Percentiles rank a stretch among this genome's conserved stretches.
Conservation (phyloP, 2,113 vertebrate species). For the rabbit (Oryctolagus cuniculus) region mOryCun1.1 NC_091440.1:67554501-67555000, state of each 20-base stretch:
- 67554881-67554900: background rate
- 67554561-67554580: background rate
- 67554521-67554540: background rate
- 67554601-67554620: background rate
- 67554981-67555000: background rate
- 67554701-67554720: background rate
- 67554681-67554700: background rate
- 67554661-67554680: background rate
- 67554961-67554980: background rate
- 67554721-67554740: background rate
- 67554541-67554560: background rate
- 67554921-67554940: background rate
- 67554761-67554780: background rate
- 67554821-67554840: background rate
- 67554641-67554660: background rate
- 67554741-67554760: background rate
- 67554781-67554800: background rate
- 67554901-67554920: background rate
- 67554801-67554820: background rate
- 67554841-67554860: background rate
- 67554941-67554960: background rate
- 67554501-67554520: background rate
- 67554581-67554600: background rate
- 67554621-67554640: background rate
- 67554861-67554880: background rate